phyloP scores from a whole-genome alignment of 1,140 invertebrate genomes.

The Drosophila eugracilis region DNA sequence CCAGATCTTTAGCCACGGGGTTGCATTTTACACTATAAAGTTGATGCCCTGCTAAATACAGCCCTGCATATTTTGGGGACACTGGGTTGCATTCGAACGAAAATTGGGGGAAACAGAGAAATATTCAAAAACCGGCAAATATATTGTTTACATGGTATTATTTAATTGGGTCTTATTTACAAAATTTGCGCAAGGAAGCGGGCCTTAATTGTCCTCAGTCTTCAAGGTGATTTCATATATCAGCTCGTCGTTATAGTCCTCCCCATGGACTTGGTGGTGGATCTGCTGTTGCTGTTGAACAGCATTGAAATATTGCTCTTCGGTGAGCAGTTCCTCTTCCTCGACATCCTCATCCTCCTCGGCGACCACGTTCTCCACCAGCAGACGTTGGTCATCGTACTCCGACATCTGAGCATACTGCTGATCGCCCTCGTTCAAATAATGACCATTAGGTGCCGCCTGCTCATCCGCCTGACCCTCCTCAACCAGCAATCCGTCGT shows the following conservation, averaged over 20 bases:
- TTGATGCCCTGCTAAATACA: constrained; percentile 25
- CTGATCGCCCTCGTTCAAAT: constrained; percentile 3
- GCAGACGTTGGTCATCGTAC: constrained; percentile 16
- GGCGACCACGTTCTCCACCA: constrained; percentile 20
- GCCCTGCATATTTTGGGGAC: constrained; percentile 1
- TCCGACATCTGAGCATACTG: constrained; percentile 31
- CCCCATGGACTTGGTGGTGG: constrained; percentile 6
- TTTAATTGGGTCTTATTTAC: constrained; percentile 17
- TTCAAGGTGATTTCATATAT: constrained; percentile 76
- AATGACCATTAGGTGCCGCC: constrained; percentile 14
- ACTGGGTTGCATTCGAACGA: constrained; percentile 31
- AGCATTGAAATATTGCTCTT: constrained; percentile 21
- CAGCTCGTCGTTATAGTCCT: constrained; percentile 54
- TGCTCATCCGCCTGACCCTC: constrained; percentile 38
- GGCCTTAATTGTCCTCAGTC: constrained; percentile 69
- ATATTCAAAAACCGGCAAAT: constrained; percentile 1
- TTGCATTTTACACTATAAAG: constrained; percentile 13
- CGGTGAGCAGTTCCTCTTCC: constrained; percentile 3
- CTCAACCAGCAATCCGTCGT: constrained; percentile 61
- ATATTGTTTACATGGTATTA: neutral
- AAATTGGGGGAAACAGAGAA: neutral
- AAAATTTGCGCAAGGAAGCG: constrained; percentile 2
- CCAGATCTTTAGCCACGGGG: neutral
- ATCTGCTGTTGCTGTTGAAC: constrained; percentile 24
- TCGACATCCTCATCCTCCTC: constrained; percentile 16